Evolutionary conservation across 2,888 invertebrate species (phyloP), one percentile per base, ranked within the genome.

Genomic region (Coremacera marginata): DNA sequence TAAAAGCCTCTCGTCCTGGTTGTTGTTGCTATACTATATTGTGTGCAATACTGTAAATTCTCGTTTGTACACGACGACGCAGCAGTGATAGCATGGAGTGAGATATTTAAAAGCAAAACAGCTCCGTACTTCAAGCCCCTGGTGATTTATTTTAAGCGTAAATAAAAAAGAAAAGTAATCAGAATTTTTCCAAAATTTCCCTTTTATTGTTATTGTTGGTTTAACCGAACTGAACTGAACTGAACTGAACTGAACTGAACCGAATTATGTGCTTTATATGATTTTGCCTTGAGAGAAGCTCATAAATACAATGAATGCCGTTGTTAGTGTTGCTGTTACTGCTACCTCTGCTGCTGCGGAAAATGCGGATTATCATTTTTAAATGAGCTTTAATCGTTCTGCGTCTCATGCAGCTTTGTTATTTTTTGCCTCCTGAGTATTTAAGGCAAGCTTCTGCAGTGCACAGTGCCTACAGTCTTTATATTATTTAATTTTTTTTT

Each of bases 341-440:
- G 44, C 44, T 44, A 44, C 44, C 37, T 37, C 37, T 37, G 68
- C n/a, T 70, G 70, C 52, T 31, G 49, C 62, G 44, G 16, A 25
- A n/a, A 71, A 22, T 71, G 60, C 57, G 44, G 72, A 72, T 72
- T 62, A 72, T 72, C 49, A 72, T 62, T 72, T 72, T 72, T 72
- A 62, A 72, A 72, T 62, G 72, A 60, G 72, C 72, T 62, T 72
- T 72, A 60, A 72, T 49, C 51, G 62, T 55, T 22, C 16, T 49
- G 37, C 55, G 63, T 19, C 37, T 14, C 19, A 37, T 31, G 44
- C 67, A 22, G 22, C 44, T 67, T 19, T 67, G 27, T 4, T 63
- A 16, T 5, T 31, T 34, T 63, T n/a, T 16, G 31, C 63, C 16
- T 8, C 34, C 3, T 16, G 31, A 34, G 63, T 34, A 27, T 27